phyloP scores from a whole-genome alignment of 2,888 invertebrate species.

The Meandrusa payeni region DNA sequence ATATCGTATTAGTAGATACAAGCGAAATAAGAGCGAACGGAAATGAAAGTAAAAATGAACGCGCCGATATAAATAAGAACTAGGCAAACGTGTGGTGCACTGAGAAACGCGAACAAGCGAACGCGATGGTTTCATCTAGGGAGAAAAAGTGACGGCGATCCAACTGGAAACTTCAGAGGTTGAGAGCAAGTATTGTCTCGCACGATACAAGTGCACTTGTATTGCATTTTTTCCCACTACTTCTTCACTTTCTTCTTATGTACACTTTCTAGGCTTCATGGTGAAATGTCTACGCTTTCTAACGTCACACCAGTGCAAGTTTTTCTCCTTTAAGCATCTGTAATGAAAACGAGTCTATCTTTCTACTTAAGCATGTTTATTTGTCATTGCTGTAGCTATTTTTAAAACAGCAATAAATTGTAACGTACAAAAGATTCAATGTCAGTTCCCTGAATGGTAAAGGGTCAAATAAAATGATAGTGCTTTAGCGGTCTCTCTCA shows the following conservation, averaged over 20 bases:
- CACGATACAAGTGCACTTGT: conserved; percentile 49
- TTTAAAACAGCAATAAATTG: conserved; percentile 23
- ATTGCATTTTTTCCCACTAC: conserved; percentile 67
- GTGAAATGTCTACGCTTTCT: conserved; percentile 77
- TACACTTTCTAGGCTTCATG: conserved; percentile 78
- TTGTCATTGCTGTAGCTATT: conserved; percentile 21
- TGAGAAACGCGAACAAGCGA: conserved; percentile 62
- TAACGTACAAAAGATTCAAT: conserved; percentile 10
- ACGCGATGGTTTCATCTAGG: conserved; percentile 57
- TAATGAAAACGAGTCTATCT: conserved; percentile 72
- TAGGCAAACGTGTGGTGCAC: conserved; percentile 62
- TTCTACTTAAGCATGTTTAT: conserved; percentile 13
- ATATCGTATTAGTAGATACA: conserved; percentile 25
- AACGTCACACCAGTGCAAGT: conserved; percentile 76
- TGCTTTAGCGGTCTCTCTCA: conserved; percentile 47
- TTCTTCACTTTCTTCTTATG: conserved; percentile 78
- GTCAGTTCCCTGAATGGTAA: conserved; percentile 9
- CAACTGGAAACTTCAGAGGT: conserved; percentile 59
- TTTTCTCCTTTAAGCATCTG: conserved; percentile 64
- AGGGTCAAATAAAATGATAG: conserved; percentile 34
- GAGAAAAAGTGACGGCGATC: conserved; percentile 66
- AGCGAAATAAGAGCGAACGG: conserved; percentile 74
- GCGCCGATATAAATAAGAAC: conserved; percentile 67
- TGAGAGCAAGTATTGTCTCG: conserved; percentile 56
- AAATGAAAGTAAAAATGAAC: conserved; percentile 80